Evolutionary conservation across 2,797 vertebrate genomes (phyloP).

Genomic region (Octomys mimax): DNA sequence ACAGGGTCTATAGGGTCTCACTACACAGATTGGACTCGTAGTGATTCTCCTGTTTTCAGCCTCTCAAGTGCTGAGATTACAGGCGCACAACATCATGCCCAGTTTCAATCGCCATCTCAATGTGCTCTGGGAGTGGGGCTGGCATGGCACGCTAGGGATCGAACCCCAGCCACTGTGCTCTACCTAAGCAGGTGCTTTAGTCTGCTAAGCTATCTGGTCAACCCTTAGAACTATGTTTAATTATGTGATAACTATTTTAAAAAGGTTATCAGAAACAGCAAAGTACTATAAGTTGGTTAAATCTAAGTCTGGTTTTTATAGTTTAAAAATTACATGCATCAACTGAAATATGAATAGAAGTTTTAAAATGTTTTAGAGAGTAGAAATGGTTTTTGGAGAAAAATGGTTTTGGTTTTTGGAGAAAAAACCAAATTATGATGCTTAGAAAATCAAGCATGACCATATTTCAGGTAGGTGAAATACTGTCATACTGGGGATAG

Average conservation of each 20-base stretch:
- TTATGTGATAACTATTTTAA: background rate
- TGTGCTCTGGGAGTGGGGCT: no score
- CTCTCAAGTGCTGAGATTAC: no score
- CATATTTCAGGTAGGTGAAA: background rate
- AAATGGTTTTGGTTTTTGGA: no score
- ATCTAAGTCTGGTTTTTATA: background rate
- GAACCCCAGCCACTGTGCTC: no score
- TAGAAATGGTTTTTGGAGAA: background rate
- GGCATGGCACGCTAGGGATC: no score
- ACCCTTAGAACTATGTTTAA: background rate
- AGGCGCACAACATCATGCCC: no score
- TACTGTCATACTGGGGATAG: background rate
- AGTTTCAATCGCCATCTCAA: no score
- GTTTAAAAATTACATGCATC: background rate
- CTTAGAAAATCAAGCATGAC: background rate
- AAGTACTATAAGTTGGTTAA: slow-evolving; percentile 18
- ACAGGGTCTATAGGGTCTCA: no score
- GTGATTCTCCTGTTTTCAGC: no score
- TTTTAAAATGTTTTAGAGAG: slow-evolving; percentile 21
- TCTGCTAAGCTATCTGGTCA: no score
- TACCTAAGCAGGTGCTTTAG: no score
- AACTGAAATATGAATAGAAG: background rate
- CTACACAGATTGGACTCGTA: no score
- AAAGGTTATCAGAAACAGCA: slow-evolving; percentile 7
- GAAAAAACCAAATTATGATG: background rate